Evolutionary conservation across 2,113 vertebrate genomes (phyloP), one percentile per base, ranked within the genome.

Genomic region (Gadus chalcogrammus): DNA sequence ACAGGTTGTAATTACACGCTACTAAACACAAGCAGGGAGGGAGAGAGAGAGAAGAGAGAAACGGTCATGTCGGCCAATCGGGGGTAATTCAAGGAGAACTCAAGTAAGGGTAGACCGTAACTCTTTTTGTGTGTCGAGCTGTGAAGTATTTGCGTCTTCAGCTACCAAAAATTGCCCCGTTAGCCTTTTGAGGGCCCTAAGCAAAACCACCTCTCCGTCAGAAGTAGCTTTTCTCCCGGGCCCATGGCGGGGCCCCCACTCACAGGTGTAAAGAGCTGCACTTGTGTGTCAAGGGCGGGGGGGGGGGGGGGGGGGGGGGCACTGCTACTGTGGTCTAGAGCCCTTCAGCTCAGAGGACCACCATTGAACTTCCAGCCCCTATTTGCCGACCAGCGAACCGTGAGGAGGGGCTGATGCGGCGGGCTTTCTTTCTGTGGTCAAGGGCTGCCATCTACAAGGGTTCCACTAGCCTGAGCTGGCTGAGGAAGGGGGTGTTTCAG

Each of bases 401-500:
- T 7, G 42, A 48, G 42, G 42, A n/a, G 38, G 22, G 64, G 22
- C 62, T 67, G 59, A 22, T 62, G 53, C 0, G 72, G 24, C 0
- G 35, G 64, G 24, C 59, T 72, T 52, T 56, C 65, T 74, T 42
- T 64, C 58, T 65, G 63, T 53, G 68, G 65, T 53, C 22, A 74
- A 78, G 71, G 74, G 68, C 82, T 69, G 68, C 82, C 68, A 76
- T 88, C 65, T 42, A 53, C 59, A 69, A 55, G 73, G 58, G 11
- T 68, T 59, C 31, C 18, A 38, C 61, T 31, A 35, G 2, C 27
- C 53, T 5, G 75, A 70, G 73, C 48, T 63, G 31, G 61, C 65
- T 0, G 68, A 60, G 42, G 42, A 13, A 48, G 42, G 38, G 4
- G 42, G 42, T 1, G 38, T 11, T 11, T 42, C 38, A 8, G 38